Base-by-base conservation (phyloP, 2,797 vertebrate genomes). In the Phoxinus dragarum region DNA sequence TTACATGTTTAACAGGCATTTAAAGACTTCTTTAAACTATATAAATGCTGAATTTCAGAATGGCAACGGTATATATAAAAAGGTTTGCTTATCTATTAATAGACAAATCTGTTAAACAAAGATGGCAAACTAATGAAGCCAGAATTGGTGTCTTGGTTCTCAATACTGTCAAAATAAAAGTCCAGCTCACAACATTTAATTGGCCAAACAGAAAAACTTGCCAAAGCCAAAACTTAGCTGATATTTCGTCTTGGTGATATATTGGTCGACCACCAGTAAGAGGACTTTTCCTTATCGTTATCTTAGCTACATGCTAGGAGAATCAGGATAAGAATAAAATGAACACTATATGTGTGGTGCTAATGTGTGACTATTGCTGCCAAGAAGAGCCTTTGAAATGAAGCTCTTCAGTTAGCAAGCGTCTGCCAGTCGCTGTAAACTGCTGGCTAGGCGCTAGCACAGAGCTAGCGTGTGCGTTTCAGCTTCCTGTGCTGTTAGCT, bases 401-500 rank as follows among this genome's bases (percentile, higher is more conserved):
- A 49, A 73, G 4, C 17, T 64, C 12, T 64, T 31, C 17, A 31
- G 44, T 49, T 52, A 74, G 17, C 49, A 47, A 31, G 44, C 19
- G 31, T 27, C 11, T 31, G 59, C n/a, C 59, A 16, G 61, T 64
- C 61, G 6, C 61, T 16, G 8, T 56, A 23, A 23, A 56, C 54
- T 21, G 71, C n/a, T 31, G 47, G 17, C 52, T 38, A 38, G 52
- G 49, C 10, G 6, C 40, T 56, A 56, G 52, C n/a, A 59, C 21
- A 77, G 36, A 76, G 74, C 21, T 16, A n/a, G 21, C 23, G 0
- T 9, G 54, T 54, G 73, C 19, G 38, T 83, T 52, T 75, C 10
- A 40, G 59, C 36, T 83, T 83, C 59, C 59, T 83, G 14, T 76
- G 31, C 17, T 31, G 10, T 74, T 49, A 11, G 71, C 17, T 64